Evolutionary conservation across 2,888 invertebrate genomes (phyloP).

Genomic region (Psococerastis gibbosa): DNA sequence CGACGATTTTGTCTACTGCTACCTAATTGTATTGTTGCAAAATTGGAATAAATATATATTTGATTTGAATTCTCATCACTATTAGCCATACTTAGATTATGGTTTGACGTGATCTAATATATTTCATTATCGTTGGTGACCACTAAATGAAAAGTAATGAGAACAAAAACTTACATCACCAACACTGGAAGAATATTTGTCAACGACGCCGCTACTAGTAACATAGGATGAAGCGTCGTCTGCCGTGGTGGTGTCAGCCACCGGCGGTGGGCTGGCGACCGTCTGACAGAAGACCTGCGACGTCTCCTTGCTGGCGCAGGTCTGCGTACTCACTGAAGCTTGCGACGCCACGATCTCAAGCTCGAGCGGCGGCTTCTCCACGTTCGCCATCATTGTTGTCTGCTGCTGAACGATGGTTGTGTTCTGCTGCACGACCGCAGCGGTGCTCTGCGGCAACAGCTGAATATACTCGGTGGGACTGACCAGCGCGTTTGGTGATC

Average conservation of each 20-base stretch:
- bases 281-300: constrained; percentile 25
- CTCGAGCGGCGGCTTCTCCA: constrained; percentile 18
- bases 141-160: too few species aligned
- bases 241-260: constrained; percentile 26
- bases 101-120: neutral
- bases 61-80: too few species aligned
- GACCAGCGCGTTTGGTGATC: constrained; percentile 54
- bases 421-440: constrained; percentile 57
- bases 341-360: constrained; percentile 17
- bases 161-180: neutral
- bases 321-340: constrained; percentile 46
- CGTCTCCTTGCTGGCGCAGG: constrained; percentile 34
- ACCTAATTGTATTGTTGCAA: too few species aligned
- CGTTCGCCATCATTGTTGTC: constrained; percentile 41
- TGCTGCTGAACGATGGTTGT: constrained; percentile 71
- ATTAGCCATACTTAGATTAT: too few species aligned
- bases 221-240: constrained; percentile 78
- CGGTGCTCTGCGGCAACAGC: constrained; percentile 8
- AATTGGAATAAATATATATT: too few species aligned
- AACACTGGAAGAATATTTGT: constrained; percentile 8
- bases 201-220: constrained; percentile 66
- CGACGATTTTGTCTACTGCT: too few species aligned
- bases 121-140: neutral
- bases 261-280: constrained; percentile 41
- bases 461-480: constrained; percentile 46